phyloP scores from a whole-genome alignment of 1,140 invertebrate species.

The Akabosia matsudoensis region DNA sequence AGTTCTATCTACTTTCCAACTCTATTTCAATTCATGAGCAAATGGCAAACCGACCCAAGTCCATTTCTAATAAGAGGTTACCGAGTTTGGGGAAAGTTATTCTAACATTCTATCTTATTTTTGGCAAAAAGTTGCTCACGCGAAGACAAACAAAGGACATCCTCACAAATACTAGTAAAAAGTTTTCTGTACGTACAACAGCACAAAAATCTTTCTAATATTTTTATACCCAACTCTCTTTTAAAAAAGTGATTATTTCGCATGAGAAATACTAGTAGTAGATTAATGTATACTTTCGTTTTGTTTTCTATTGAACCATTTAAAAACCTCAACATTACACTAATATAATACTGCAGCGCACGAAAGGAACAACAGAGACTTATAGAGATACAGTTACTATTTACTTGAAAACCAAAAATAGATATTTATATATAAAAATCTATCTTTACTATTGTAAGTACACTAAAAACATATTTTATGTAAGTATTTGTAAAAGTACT shows the following conservation, averaged over 20 bases:
- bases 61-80: too few species aligned
- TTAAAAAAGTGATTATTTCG: neutral
- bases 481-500: neutral
- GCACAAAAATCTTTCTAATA: too few species aligned
- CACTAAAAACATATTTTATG: neutral
- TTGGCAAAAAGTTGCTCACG: too few species aligned
- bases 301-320: neutral
- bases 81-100: too few species aligned
- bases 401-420: conserved; percentile 14
- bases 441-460: neutral
- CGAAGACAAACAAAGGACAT: too few species aligned
- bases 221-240: too few species aligned
- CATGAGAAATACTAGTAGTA: conserved; percentile 10
- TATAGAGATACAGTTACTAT: conserved; percentile 1
- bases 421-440: too few species aligned
- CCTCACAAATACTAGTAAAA: too few species aligned
- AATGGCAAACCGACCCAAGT: too few species aligned
- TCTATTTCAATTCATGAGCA: neutral
- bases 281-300: neutral
- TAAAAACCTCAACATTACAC: conserved; percentile 22
- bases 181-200: too few species aligned
- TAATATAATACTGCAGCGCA: conserved; percentile 23
- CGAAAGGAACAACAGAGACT: conserved; percentile 11
- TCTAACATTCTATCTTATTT: too few species aligned
- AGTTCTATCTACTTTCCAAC: conserved; percentile 10